Conservation (phyloP, 2,888 invertebrate species). For the Ceratothoa steindachneri region DNA sequence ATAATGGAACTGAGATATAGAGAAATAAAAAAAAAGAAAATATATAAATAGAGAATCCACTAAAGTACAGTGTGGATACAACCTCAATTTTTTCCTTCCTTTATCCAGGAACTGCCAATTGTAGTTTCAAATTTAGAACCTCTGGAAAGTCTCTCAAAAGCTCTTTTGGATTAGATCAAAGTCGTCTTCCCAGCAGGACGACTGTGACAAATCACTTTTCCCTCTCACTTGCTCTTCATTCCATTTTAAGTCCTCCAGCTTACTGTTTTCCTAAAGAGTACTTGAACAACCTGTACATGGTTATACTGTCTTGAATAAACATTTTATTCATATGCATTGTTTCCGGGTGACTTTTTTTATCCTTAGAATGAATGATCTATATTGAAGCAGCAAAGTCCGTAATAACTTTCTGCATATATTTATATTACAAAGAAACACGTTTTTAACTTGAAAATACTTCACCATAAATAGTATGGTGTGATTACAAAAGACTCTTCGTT, state of each 20-base stretch:
- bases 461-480: too few relatives aligned
- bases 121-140: neutral
- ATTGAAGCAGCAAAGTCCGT: too few relatives aligned
- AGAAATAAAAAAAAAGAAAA: neutral
- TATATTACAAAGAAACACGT: too few relatives aligned
- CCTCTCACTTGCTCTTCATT: neutral
- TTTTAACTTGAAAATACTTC: too few relatives aligned
- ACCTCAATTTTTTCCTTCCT: constrained; percentile 4
- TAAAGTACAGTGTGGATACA: neutral
- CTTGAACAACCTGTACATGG: constrained; percentile 5
- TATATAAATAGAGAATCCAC: too few relatives aligned
- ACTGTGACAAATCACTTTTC: neutral
- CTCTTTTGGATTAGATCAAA: too few relatives aligned
- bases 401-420: too few relatives aligned
- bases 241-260: constrained; percentile 6
- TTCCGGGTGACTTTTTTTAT: neutral
- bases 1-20: neutral
- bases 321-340: constrained; percentile 8
- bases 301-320: constrained; percentile 13
- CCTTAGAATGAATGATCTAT: too few relatives aligned
- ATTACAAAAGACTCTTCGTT: too few relatives aligned
- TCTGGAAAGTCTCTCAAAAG: constrained; percentile 1
- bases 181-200: neutral
- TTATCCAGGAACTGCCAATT: constrained; percentile 6
- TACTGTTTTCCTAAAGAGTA: constrained; percentile 11